These are phyloP conservation scores for Neofelis nebulosa DNA, from an alignment of 2,113 vertebrate species.

Conservation along the genomic window DNA sequence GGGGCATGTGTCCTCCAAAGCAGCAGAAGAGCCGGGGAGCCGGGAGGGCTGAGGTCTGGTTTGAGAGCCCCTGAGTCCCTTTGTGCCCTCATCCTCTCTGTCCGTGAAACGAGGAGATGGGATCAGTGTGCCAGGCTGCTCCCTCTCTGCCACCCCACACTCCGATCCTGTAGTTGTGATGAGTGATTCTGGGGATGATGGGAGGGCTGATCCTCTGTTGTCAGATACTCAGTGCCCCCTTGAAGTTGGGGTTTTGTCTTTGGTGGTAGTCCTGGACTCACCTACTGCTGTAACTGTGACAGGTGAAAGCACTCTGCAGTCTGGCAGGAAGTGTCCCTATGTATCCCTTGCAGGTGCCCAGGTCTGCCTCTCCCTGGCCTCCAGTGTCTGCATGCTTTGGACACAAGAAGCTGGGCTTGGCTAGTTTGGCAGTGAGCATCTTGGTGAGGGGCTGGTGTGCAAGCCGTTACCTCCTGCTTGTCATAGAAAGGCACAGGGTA, in stretches of 20 bases:
- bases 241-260: background rate
- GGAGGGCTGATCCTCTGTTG: background rate
- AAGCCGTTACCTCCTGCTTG: fast-evolving
- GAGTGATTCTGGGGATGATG: background rate
- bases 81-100: background rate
- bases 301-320: background rate
- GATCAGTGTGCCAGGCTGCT: fast-evolving
- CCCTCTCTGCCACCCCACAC: background rate
- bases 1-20: background rate
- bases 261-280: background rate
- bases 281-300: too few species aligned
- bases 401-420: background rate
- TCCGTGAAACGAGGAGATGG: background rate
- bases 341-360: fast-evolving
- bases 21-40: background rate
- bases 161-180: background rate
- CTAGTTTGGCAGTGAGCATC: background rate
- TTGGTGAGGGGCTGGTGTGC: background rate
- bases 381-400: fast-evolving
- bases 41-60: background rate
- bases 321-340: too few species aligned
- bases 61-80: background rate
- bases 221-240: background rate
- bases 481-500: background rate
- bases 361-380: background rate